These are phyloP conservation scores for Ceyx cyanopectus DNA, from an alignment of 2,113 vertebrate genomes.

Conservation along the genomic window DNA sequence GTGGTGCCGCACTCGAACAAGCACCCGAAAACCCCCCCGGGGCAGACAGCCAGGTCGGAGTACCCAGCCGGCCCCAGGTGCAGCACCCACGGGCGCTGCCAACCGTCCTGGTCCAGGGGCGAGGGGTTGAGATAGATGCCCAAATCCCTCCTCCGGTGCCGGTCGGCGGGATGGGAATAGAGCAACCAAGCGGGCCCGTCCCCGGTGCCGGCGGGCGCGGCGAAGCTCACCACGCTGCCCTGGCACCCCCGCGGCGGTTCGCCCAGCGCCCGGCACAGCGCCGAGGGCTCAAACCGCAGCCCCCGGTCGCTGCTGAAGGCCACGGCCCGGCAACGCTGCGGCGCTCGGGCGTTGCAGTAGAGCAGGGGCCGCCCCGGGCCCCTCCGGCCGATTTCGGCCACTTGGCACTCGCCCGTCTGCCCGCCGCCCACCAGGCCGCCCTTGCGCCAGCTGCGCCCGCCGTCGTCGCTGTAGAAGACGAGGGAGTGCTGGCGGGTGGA, in stretches of 20 bases:
- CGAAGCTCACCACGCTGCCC: constrained; percentile 90
- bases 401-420: constrained; percentile 84
- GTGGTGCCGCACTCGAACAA: constrained; percentile 86
- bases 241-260: constrained; percentile 86
- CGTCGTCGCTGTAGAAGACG: constrained; percentile 88
- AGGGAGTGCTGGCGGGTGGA: constrained; percentile 78
- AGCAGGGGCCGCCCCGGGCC: neutral
- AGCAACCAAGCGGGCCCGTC: constrained; percentile 77
- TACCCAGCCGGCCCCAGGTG: constrained; percentile 86
- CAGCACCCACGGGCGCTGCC: constrained; percentile 85
- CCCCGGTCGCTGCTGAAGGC: constrained; percentile 81
- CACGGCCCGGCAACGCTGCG: constrained; percentile 75
- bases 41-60: constrained; percentile 86
- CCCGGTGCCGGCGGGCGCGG: accelerated
- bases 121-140: constrained; percentile 87
- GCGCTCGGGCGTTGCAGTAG: constrained; percentile 88
- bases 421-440: constrained; percentile 65
- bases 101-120: constrained; percentile 73
- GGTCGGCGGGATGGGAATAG: constrained; percentile 88
- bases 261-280: constrained; percentile 65
- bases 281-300: constrained; percentile 73
- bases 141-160: constrained; percentile 76
- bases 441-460: constrained; percentile 81
- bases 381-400: constrained; percentile 80
- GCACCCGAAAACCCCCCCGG: constrained; percentile 80